Percentiles rank a stretch among this genome's conserved stretches.
Evolutionary conservation across 2,888 invertebrate species (phyloP).

Genomic region (Pterobdella sp.): DNA sequence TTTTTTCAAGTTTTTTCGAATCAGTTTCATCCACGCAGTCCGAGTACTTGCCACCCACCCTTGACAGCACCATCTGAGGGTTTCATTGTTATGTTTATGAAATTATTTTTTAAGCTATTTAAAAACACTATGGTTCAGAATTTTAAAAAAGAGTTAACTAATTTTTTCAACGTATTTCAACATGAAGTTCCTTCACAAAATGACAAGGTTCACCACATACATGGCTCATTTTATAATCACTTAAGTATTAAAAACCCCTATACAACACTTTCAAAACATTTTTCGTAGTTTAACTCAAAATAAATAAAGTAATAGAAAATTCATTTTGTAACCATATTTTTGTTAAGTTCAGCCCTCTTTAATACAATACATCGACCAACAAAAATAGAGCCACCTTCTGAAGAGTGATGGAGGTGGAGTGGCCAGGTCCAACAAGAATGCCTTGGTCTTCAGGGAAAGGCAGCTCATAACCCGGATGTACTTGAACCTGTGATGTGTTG

Average conservation of each 20-base stretch:
- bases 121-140: background rate
- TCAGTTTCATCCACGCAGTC: constrained; percentile 24
- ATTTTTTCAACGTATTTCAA: background rate
- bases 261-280: background rate
- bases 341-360: too few species aligned
- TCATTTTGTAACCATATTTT: too few species aligned
- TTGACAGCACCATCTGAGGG: constrained; percentile 25
- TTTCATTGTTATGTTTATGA: background rate
- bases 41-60: constrained; percentile 30
- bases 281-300: background rate
- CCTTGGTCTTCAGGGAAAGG: constrained; percentile 39
- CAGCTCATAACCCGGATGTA: constrained; percentile 32
- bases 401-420: constrained; percentile 36
- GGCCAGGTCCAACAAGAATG: constrained; percentile 36
- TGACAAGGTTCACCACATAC: too few species aligned
- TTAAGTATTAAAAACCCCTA: background rate
- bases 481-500: constrained; percentile 5
- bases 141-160: background rate
- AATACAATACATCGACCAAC: too few species aligned
- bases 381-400: constrained; percentile 31
- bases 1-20: background rate
- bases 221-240: too few species aligned
- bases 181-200: background rate
- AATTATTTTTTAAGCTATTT: background rate
- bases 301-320: background rate